Evolutionary conservation across 2,888 invertebrate species (phyloP).

Genomic region (Dasypolia templi): DNA sequence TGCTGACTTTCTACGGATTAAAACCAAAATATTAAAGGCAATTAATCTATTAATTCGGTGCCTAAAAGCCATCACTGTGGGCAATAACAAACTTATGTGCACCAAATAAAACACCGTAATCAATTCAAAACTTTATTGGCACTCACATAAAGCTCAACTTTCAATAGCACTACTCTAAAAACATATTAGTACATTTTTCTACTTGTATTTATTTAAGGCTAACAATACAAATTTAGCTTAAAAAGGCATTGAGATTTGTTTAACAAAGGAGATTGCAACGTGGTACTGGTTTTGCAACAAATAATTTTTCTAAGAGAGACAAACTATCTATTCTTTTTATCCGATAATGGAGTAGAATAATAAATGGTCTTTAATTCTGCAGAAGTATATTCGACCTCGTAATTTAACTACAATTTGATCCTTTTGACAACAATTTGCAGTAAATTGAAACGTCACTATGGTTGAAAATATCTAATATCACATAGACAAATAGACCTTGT

Average conservation of each 20-base stretch:
- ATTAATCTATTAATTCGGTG: background rate
- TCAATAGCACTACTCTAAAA: constrained; percentile 14
- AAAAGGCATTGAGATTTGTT: constrained; percentile 45
- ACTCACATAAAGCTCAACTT: constrained; percentile 28
- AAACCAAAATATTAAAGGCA: background rate
- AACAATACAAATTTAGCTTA: constrained; percentile 6
- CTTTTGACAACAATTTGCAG: background rate
- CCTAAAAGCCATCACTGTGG: background rate
- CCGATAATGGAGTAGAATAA: background rate
- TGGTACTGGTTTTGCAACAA: background rate
- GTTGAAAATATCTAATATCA: background rate
- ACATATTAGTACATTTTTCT: constrained; percentile 13
- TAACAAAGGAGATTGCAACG: constrained; percentile 29
- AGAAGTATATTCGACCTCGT: background rate
- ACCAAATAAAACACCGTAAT: constrained; percentile 42
- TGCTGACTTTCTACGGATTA: background rate
- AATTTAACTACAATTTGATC: background rate
- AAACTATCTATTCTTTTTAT: background rate
- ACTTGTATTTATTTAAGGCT: constrained; percentile 1
- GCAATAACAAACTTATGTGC: background rate
- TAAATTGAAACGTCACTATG: background rate
- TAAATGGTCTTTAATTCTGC: background rate
- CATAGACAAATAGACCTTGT: background rate
- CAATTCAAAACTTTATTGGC: constrained; percentile 47
- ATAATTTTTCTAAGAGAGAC: constrained; percentile 15